phyloP scores from a whole-genome alignment of 1,140 invertebrate species.

The Dolichoris vasculosae region DNA sequence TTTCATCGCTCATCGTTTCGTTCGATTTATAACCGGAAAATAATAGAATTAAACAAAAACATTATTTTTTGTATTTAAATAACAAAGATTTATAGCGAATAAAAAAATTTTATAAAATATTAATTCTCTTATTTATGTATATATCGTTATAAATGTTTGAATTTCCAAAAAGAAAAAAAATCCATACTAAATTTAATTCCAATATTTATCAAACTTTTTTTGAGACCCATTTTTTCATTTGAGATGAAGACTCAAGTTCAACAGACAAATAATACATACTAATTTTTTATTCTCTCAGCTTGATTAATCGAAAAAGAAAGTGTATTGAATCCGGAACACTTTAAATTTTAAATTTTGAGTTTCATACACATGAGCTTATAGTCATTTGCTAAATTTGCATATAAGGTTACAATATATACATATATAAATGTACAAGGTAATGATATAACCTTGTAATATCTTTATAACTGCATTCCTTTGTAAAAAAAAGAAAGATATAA shows the following conservation, averaged over 20 bases:
- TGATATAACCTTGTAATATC: too few species aligned
- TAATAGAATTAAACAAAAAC: too few species aligned
- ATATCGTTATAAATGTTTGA: too few species aligned
- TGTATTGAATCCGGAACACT: background rate
- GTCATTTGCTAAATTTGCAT: too few species aligned
- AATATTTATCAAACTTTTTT: background rate
- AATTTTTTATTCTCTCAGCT: background rate
- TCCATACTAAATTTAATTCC: background rate
- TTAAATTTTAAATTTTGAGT: background rate
- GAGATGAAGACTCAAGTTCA: background rate
- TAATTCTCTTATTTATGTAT: too few species aligned
- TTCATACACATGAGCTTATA: background rate
- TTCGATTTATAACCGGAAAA: too few species aligned
- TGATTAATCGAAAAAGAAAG: background rate
- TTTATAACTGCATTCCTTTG: too few species aligned
- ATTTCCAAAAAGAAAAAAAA: background rate
- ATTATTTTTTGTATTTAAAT: too few species aligned
- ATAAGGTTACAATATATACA: too few species aligned
- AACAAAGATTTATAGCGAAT: background rate
- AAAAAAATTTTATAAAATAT: background rate
- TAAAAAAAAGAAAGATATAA: too few species aligned
- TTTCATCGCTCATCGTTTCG: too few species aligned
- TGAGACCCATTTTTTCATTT: background rate
- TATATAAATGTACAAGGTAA: too few species aligned
- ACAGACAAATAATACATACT: background rate